A percentile compares a stretch with the other conserved stretches of the same genome.
phyloP scores from a whole-genome alignment of 1,140 invertebrate species.

The Teleogryllus occipitalis region DNA sequence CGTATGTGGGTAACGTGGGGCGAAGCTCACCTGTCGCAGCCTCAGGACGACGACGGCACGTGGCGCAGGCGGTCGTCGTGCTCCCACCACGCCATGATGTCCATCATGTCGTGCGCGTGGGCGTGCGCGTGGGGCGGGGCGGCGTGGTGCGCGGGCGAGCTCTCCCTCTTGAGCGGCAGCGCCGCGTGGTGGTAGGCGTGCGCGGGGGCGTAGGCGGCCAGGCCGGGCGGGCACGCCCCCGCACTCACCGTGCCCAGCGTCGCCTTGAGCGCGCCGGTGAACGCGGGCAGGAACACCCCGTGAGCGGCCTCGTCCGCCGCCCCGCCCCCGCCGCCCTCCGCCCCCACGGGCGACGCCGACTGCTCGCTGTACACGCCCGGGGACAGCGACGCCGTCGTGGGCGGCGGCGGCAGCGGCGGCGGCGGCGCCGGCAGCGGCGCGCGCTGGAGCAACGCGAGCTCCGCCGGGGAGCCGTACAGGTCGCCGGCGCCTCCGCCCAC shows the following conservation, averaged over 20 bases:
- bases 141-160: background rate
- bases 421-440: too few relatives aligned
- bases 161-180: background rate
- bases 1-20: too few relatives aligned
- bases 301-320: background rate
- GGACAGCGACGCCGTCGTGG: background rate
- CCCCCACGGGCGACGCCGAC: background rate
- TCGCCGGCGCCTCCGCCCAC: background rate
- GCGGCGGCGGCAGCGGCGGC: too few relatives aligned
- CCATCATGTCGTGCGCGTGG: background rate
- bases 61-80: background rate
- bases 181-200: background rate
- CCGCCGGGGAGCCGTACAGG: background rate
- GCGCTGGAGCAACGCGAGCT: background rate
- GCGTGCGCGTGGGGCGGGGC: too few relatives aligned
- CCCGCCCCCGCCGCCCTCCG: background rate
- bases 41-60: background rate
- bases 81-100: slow-evolving; percentile 15
- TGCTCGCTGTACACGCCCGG: slow-evolving; percentile 15
- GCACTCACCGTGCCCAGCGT: background rate
- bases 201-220: background rate
- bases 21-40: background rate
- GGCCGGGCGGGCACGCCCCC: too few relatives aligned
- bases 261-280: background rate
- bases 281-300: background rate